Conservation (phyloP, 2,888 invertebrate genomes). For the Monoplex corrugatus region DNA sequence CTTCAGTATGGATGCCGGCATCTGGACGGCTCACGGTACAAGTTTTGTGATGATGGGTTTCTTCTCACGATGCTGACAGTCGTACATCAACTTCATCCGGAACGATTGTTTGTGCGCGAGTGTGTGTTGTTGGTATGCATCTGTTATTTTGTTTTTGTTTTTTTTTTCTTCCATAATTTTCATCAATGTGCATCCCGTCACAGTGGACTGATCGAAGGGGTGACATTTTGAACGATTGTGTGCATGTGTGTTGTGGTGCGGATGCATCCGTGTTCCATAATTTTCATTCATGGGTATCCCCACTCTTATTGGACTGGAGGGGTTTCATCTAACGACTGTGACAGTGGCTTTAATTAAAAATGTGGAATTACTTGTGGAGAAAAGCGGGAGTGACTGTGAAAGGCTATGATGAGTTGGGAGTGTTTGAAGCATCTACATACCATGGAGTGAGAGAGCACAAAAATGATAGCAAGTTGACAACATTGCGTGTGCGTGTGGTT, state of each 20-base stretch:
- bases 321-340: neutral
- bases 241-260: neutral
- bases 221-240: neutral
- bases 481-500: neutral
- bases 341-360: neutral
- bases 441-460: neutral
- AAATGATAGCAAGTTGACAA: neutral
- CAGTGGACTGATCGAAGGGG: neutral
- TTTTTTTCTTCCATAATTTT: neutral
- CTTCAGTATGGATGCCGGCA: constrained; percentile 6
- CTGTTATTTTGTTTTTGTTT: neutral
- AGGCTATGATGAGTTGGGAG: neutral
- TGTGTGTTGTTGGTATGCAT: neutral
- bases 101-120: neutral
- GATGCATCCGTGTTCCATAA: neutral
- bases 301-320: neutral
- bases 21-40: neutral
- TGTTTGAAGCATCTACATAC: neutral
- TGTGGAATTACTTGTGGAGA: too few relatives aligned
- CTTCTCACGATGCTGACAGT: too few relatives aligned
- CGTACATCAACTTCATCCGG: neutral
- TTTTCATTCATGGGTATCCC: neutral
- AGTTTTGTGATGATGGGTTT: constrained; percentile 26
- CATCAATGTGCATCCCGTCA: too few relatives aligned
- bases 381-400: constrained; percentile 1